Base-by-base conservation (phyloP, 2,113 vertebrate species). In the Thryonomys swinderianus region DNA sequence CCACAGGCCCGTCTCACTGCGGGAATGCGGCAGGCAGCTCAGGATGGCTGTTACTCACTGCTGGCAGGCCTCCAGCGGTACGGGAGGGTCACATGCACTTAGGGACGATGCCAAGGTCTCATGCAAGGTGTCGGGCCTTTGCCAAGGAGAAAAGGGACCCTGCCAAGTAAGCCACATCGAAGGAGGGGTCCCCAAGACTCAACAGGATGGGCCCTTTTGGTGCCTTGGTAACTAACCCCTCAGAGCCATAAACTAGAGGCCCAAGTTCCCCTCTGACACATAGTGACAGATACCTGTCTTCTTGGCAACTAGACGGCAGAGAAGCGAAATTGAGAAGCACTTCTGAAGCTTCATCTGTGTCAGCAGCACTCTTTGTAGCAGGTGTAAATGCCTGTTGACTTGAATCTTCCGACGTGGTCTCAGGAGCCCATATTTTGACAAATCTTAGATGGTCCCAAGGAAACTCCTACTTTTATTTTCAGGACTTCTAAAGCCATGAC, bases 41-140 rank as follows among this genome's bases (percentile, higher is more conserved):
- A 3, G 13, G 85, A 61, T 48, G 8, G 90, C 92, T 90, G 48
- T 87, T 88, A 87, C 90, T 94, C 85, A 51, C 74, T 88, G 42
- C 91, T 94, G 80, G 91, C 66, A 45, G 32, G 79, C 23, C 67
- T 66, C 89, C 93, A 74, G 91, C 17, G 37, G 74, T 27, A 93
- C 83, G 59, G 37, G 71, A 79, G 64, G 55, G 82, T 51, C 90
- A 85, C 30, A 64, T 0, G 1, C 9, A 30, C n/a, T 2, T 80
- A 85, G 66, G 55, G 83, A n/a, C 18, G 8, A 42, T 1, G 55
- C 64, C 93, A 91, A 30, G 3, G 48, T 45, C 51, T 84, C 32
- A 20, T 2, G 88, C 14, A 51, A 69, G 76, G 61, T 18, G 88
- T 76, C 14, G 92, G 71, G 34, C 53, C 88, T 85, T 61, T 66